Evolutionary conservation across 1,140 invertebrate genomes (phyloP), one percentile per base, ranked within the genome.

Genomic region (Leptinotarsa defecta): DNA sequence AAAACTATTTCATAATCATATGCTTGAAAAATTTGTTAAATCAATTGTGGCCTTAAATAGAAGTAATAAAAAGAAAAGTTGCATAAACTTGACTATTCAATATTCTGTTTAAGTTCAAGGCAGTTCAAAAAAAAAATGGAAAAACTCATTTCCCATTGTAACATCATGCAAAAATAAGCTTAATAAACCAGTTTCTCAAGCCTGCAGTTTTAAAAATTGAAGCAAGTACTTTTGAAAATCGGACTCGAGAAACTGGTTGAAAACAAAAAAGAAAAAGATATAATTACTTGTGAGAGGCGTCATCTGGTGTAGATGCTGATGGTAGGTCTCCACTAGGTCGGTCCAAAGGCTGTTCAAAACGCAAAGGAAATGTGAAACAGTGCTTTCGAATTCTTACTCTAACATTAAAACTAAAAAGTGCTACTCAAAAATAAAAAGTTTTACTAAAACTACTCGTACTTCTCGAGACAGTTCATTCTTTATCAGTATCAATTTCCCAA

Each of bases 281-380:
- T 90, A 91, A 89, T 90, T 91, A 90, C 89, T 85, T 88, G 87
- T 84, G 72, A 77, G 83, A 83, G 73, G 83, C 79, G 67, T 87
- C 86, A 78, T 78, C 86, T 76, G 84, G 86, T 84, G 87, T 84
- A 79, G 80, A 80, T 67, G 82, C 78, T 64, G 81, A 75, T 78
- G 75, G 82, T 78, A 77, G 83, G 76, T 76, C 81, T 81, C 81
- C 82, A 78, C 83, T 84, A 82, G 88, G 83, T 85, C 88, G 87
- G 85, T 90, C 89, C 89, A 89, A 87, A 88, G 90, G 88, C 89
- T 91, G 86, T 86, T 85, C 84, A 86, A 89, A 84, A 86, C 81
- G 83, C 85, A 85, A 86, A 86, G 81, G 82, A 85, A 85, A 84
- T 79, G 80, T 84, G 80, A 84, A 85, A 84, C 76, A 84, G 84